Conservation (phyloP, 2,113 vertebrate genomes). For the Melospiza melodia region DNA sequence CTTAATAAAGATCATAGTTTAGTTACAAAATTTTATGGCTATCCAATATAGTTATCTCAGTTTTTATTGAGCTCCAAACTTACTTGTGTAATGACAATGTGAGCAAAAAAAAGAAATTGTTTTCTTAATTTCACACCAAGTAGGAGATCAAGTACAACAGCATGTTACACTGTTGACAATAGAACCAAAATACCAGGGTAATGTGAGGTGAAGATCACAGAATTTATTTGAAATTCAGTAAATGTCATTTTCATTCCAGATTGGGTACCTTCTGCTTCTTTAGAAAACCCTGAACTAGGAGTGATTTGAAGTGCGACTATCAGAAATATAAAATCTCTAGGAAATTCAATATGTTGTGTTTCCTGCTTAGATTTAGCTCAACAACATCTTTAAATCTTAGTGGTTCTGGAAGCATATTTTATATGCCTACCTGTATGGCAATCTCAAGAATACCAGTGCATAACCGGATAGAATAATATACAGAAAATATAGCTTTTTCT, state of each 20-base stretch:
- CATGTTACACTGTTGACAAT: constrained; percentile 12
- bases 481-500: not conserved
- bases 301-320: constrained; percentile 8
- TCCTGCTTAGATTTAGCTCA: constrained; percentile 19
- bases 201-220: constrained; percentile 1
- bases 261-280: constrained; percentile 35
- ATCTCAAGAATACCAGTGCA: not conserved
- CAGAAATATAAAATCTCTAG: constrained; percentile 19
- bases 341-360: constrained; percentile 38
- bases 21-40: not conserved
- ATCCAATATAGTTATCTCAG: not conserved
- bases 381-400: not conserved
- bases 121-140: constrained; percentile 49
- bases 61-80: not conserved
- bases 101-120: not conserved
- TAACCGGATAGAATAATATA: not conserved
- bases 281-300: constrained; percentile 22
- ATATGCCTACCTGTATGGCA: not conserved
- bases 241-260: constrained; percentile 38
- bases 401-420: not conserved
- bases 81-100: not conserved
- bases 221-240: constrained; percentile 3
- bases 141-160: constrained; percentile 19
- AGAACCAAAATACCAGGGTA: constrained; percentile 32
- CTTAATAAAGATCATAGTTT: not conserved